Conservation (phyloP, 2,113 vertebrate genomes). For the Spea multiplicata region DNA sequence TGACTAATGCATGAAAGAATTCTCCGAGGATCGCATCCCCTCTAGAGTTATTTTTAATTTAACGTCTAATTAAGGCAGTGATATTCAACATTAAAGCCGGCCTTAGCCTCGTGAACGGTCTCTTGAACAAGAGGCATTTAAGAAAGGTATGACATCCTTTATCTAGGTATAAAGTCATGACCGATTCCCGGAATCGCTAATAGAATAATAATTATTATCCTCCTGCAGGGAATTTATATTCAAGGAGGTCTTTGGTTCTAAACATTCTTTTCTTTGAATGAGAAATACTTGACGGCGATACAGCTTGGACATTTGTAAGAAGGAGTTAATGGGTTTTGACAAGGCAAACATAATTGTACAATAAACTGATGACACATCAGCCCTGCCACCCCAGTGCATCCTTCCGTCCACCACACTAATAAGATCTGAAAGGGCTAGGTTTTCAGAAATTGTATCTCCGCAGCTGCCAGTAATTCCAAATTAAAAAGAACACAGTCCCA, state of each 20-base stretch:
- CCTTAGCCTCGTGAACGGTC: slow-evolving; percentile 32
- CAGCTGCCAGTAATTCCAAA: slow-evolving; percentile 41
- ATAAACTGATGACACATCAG: slow-evolving; percentile 43
- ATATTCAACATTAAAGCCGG: slow-evolving; percentile 34
- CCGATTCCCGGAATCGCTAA: too few species aligned
- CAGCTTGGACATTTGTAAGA: not conserved
- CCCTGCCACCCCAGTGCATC: slow-evolving; percentile 23
- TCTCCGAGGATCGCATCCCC: slow-evolving; percentile 28
- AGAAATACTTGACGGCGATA: not conserved
- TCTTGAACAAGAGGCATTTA: slow-evolving; percentile 15
- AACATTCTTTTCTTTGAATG: too few species aligned
- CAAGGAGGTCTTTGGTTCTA: too few species aligned
- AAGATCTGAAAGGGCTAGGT: slow-evolving; percentile 40
- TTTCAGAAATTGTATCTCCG: slow-evolving; percentile 38
- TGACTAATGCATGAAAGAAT: slow-evolving; percentile 42
- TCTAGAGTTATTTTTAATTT: slow-evolving; percentile 42
- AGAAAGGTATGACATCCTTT: not conserved
- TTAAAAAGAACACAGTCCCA: slow-evolving; percentile 13
- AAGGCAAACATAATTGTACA: slow-evolving; percentile 5
- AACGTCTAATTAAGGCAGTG: slow-evolving; percentile 47
- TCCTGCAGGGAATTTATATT: too few species aligned
- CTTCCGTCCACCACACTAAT: slow-evolving; percentile 29
- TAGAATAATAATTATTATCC: too few species aligned
- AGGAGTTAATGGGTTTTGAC: slow-evolving; percentile 9
- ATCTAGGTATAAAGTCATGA: slow-evolving; percentile 4